These are phyloP conservation scores for Morone saxatilis DNA, from an alignment of 2,113 vertebrate genomes.

Conservation along the genomic window DNA sequence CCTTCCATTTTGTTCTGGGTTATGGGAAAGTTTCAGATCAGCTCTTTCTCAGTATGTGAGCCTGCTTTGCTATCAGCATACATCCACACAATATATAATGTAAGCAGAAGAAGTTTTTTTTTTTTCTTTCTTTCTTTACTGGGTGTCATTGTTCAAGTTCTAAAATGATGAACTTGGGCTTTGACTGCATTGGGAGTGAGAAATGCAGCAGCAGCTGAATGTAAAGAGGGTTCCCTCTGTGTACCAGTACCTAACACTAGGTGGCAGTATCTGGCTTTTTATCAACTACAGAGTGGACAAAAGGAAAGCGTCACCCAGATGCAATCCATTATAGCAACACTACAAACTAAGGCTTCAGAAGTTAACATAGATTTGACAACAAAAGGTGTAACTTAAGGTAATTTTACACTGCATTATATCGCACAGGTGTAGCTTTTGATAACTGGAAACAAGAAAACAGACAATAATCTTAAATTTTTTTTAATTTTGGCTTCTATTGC, in stretches of 20 bases:
- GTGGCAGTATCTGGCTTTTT: constrained; percentile 70
- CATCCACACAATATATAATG: background rate
- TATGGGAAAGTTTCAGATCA: constrained; percentile 49
- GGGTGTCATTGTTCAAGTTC: background rate
- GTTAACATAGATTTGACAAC: background rate
- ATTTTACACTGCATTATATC: background rate
- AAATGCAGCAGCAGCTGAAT: constrained; percentile 18
- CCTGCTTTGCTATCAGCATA: background rate
- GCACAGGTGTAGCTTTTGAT: background rate
- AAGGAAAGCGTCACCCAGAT: background rate
- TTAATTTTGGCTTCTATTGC: background rate
- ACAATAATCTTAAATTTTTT: background rate
- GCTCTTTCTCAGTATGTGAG: constrained; percentile 27
- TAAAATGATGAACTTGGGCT: background rate
- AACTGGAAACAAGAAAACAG: background rate
- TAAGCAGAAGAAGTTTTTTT: background rate
- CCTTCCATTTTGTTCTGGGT: constrained; percentile 55
- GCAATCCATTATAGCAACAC: background rate
- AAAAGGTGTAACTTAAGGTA: background rate
- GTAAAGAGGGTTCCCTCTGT: constrained; percentile 35
- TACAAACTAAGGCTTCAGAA: background rate
- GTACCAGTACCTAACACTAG: constrained; percentile 52
- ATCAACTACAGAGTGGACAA: constrained; percentile 6
- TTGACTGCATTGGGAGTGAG: background rate
- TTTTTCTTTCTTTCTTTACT: background rate